Percentiles rank a stretch among this genome's conserved stretches.
Evolutionary conservation across 2,113 vertebrate genomes (phyloP).

Genomic region (Triplophysa tibetana): DNA sequence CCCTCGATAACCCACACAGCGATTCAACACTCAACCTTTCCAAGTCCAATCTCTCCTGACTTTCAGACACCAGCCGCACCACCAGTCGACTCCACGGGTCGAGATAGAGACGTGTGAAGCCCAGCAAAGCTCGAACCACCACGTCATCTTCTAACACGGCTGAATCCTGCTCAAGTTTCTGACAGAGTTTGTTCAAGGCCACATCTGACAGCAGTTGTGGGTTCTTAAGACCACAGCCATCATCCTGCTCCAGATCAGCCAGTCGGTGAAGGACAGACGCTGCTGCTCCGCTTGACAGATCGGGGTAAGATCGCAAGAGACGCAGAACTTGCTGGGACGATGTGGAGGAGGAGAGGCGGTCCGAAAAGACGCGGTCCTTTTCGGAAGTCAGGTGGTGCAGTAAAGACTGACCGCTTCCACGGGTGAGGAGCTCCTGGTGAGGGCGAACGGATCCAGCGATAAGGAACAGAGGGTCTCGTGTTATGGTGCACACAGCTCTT

Average conservation of each 20-base stretch:
- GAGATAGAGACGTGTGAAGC: constrained; percentile 75
- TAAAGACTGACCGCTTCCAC: constrained; percentile 53
- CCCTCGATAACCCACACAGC: constrained; percentile 79
- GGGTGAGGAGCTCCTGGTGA: constrained; percentile 51
- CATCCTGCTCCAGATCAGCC: constrained; percentile 77
- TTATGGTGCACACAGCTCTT: constrained; percentile 63
- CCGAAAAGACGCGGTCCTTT: constrained; percentile 68
- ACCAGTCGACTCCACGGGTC: constrained; percentile 78
- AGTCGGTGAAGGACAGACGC: constrained; percentile 79
- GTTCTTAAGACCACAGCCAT: constrained; percentile 55
- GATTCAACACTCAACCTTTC: constrained; percentile 66
- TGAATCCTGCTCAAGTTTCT: constrained; percentile 76
- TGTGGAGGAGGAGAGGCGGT: constrained; percentile 62
- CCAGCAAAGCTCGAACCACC: constrained; percentile 77
- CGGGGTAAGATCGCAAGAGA: constrained; percentile 68
- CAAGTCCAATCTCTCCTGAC: constrained; percentile 71
- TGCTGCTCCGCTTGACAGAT: constrained; percentile 75
- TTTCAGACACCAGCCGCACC: constrained; percentile 76
- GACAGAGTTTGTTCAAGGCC: constrained; percentile 76
- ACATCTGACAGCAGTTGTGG: constrained; percentile 69
- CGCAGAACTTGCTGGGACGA: constrained; percentile 76
- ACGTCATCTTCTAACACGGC: constrained; percentile 68
- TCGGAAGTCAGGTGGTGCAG: constrained; percentile 54
- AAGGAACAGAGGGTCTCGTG: constrained; percentile 61
- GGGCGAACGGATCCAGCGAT: constrained; percentile 61